These are phyloP conservation scores for Pomatostomus ruficeps DNA, from an alignment of 2,113 vertebrate genomes.

Conservation along the genomic window DNA sequence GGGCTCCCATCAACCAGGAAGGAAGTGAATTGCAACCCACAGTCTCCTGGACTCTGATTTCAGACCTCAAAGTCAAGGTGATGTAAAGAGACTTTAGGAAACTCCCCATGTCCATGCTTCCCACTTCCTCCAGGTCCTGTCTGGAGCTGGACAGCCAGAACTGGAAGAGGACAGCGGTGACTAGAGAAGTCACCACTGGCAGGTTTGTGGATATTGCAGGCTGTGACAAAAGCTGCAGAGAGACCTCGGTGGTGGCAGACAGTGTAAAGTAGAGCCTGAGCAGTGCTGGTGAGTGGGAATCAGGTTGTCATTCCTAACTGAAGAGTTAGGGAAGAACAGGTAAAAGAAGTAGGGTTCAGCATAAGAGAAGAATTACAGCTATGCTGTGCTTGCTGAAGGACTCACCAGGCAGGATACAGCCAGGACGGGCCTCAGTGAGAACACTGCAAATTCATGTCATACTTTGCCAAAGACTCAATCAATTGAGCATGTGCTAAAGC, in stretches of 20 bases:
- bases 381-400: not conserved
- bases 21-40: not conserved
- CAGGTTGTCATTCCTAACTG: not conserved
- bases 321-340: not conserved
- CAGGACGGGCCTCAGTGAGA: not conserved
- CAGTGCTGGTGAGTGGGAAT: not conserved
- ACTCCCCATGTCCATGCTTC: not conserved
- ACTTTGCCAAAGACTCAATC: slow-evolving; percentile 45
- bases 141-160: not conserved
- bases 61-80: not conserved
- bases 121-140: not conserved
- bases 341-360: not conserved
- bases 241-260: not conserved
- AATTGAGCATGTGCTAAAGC: slow-evolving; percentile 58
- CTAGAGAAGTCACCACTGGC: not conserved
- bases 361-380: not conserved
- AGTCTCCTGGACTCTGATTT: not conserved
- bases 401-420: not conserved
- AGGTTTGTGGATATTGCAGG: not conserved
- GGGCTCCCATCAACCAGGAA: not conserved
- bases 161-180: not conserved
- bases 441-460: not conserved
- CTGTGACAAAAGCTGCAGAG: not conserved
- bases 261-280: not conserved
- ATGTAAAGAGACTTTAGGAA: not conserved